Evolutionary conservation across 2,113 vertebrate genomes (phyloP), one percentile per base, ranked within the genome.

Genomic region (Sylvietta virens): DNA sequence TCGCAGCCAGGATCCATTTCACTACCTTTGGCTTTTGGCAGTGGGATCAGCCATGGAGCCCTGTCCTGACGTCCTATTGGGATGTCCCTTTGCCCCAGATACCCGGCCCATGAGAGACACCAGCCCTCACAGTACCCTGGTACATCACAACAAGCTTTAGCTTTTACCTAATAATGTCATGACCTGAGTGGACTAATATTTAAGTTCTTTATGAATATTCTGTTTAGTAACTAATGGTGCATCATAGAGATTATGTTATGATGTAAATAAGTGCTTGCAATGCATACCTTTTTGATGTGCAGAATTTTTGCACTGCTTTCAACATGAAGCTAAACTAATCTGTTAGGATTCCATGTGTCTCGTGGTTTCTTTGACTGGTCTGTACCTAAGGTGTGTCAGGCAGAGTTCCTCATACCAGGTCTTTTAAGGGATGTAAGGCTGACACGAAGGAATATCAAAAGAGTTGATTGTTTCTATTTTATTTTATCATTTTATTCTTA

Each of bases 11-110:
- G 2, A 6, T 19, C 28, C 9, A 5, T 58, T 12, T 4, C 24
- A 28, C 5, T 28, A 12, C 1, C 35, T 87, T 33, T 81, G 35
- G 6, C 17, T 81, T 88, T 69, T 42, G 18, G 7, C 1, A 8
- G 13, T 24, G 17, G 33, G 33, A 77, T 15, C 1, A 11, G 15
- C 30, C 4, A 3, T 0, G 3, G 23, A 56, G 20, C 3, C 4
- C 5, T 65, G 4, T 13, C 7, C 20, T 91, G 40, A 22, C n/a
- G 35, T 13, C 2, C 10, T 10, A 1, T 13, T 15, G 2, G 11
- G 44, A 72, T 0, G 4, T 9, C 2, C 2, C 18, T 53, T 66
- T 1, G 1, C 6, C 31, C 14, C n/a, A 39, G 23, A 9, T 2
- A 4, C 3, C 16, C 21, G 33, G 1, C 4, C 21, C 16, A 11